Conservation (phyloP, 2,888 invertebrate species). For the Drosophila vallismaia region DNA sequence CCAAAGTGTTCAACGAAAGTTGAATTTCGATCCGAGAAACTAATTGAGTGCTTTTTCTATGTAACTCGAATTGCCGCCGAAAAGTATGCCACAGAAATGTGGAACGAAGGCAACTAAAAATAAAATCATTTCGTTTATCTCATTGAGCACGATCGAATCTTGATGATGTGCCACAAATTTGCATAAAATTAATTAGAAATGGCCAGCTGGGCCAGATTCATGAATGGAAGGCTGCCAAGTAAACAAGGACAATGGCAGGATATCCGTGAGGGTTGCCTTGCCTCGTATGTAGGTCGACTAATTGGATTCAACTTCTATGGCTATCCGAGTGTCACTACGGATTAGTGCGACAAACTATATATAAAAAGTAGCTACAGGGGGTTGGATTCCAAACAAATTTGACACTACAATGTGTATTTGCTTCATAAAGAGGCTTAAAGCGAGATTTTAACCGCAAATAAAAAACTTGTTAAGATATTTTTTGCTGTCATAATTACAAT, state of each 20-base stretch:
- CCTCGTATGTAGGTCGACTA: slow-evolving; percentile 23
- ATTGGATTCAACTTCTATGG: slow-evolving; percentile 42
- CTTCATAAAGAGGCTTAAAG: background rate
- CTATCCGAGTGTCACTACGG: slow-evolving; percentile 23
- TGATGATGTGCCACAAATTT: slow-evolving; percentile 46
- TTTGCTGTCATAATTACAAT: background rate
- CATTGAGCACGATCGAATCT: slow-evolving; percentile 44
- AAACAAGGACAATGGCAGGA: slow-evolving; percentile 26
- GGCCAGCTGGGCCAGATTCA: slow-evolving; percentile 26
- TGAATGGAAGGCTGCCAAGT: slow-evolving; percentile 35
- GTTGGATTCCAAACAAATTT: background rate
- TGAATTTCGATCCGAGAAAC: background rate
- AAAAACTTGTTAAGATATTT: background rate
- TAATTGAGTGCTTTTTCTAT: slow-evolving; percentile 4
- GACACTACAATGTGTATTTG: background rate
- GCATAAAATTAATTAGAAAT: slow-evolving; percentile 65
- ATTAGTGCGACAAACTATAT: slow-evolving; percentile 23
- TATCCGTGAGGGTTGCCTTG: slow-evolving; percentile 30
- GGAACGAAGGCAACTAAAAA: background rate
- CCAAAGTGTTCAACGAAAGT: background rate
- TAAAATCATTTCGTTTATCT: slow-evolving; percentile 14
- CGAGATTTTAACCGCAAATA: background rate
- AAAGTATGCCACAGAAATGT: slow-evolving; percentile 8
- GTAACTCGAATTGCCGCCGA: background rate
- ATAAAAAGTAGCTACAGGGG: slow-evolving; percentile 3